Evolutionary conservation across 2,888 invertebrate species (phyloP).

Genomic region (Pyrocoelia pectoralis): DNA sequence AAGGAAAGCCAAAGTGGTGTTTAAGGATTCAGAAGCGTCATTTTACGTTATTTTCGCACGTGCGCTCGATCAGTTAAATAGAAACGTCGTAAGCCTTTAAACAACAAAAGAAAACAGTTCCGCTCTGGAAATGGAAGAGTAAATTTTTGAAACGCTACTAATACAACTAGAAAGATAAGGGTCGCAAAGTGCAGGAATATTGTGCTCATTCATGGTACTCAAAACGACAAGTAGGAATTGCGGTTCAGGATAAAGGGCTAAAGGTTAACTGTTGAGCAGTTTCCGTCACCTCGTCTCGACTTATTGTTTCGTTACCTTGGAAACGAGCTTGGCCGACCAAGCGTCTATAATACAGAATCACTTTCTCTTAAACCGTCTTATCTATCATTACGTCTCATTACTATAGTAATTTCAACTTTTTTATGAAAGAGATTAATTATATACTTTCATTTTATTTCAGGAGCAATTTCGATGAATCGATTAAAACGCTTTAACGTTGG

Average conservation of each 20-base stretch:
- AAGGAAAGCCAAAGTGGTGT: slow-evolving; percentile 8
- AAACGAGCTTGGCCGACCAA: slow-evolving; percentile 32
- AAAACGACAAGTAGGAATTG: slow-evolving; percentile 29
- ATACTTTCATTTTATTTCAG: slow-evolving; percentile 19
- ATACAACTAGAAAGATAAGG: slow-evolving; percentile 27
- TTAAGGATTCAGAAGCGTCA: slow-evolving; percentile 12
- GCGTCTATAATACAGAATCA: slow-evolving; percentile 44
- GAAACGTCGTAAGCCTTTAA: slow-evolving; percentile 24
- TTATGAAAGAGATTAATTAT: slow-evolving; percentile 31
- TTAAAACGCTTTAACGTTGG: no score
- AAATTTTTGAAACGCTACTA: slow-evolving; percentile 25
- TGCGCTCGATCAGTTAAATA: slow-evolving; percentile 23
- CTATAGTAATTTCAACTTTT: slow-evolving; percentile 35
- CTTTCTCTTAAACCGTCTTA: slow-evolving; percentile 41
- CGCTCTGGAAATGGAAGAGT: slow-evolving; percentile 32
- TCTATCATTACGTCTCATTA: slow-evolving; percentile 43
- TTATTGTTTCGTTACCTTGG: slow-evolving; percentile 40
- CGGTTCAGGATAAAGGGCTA: slow-evolving; percentile 34
- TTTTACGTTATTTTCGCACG: slow-evolving; percentile 33
- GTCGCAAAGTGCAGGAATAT: slow-evolving; percentile 24
- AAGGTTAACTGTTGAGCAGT: slow-evolving; percentile 41
- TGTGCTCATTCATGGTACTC: slow-evolving; percentile 26
- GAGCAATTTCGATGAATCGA: no score
- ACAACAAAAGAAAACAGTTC: slow-evolving; percentile 27
- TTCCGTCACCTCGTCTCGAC: slow-evolving; percentile 38